These are phyloP conservation scores for Geophilus truncorum DNA, from an alignment of 2,888 invertebrate species.

Conservation along the genomic window DNA sequence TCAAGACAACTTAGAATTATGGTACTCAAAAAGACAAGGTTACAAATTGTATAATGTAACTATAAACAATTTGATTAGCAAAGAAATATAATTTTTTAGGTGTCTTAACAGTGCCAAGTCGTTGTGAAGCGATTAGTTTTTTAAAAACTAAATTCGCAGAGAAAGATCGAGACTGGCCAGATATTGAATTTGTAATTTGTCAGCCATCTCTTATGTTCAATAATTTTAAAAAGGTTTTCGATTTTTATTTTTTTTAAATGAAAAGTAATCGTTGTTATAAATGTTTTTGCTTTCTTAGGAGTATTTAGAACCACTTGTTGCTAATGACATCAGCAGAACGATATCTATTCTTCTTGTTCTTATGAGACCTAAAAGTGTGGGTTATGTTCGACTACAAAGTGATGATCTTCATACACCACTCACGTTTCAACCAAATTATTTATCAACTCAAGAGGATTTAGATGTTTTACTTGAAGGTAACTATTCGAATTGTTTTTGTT, in stretches of 20 bases:
- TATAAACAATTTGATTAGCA: background rate
- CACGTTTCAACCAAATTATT: background rate
- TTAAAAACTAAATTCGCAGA: slow-evolving; percentile 22
- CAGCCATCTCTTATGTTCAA: background rate
- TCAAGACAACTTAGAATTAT: background rate
- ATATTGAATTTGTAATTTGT: slow-evolving; percentile 16
- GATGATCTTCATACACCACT: background rate
- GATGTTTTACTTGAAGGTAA: too few species aligned
- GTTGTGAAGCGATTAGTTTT: slow-evolving; percentile 22
- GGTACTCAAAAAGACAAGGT: background rate
- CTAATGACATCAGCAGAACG: background rate
- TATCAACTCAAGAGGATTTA: background rate
- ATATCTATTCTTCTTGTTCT: background rate
- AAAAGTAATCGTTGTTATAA: background rate
- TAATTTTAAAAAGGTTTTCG: background rate
- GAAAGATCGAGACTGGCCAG: background rate
- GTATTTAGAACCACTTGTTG: background rate
- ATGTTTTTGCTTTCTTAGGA: background rate
- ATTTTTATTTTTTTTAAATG: background rate
- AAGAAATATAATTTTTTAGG: too few species aligned
- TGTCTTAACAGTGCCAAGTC: slow-evolving; percentile 18
- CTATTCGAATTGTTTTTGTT: too few species aligned
- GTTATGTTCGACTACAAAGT: background rate
- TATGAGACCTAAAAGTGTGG: slow-evolving; percentile 23
- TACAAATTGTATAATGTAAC: background rate